These are phyloP conservation scores for Conomelus anceps DNA, from an alignment of 2,888 invertebrate species.

Conservation along the genomic window DNA sequence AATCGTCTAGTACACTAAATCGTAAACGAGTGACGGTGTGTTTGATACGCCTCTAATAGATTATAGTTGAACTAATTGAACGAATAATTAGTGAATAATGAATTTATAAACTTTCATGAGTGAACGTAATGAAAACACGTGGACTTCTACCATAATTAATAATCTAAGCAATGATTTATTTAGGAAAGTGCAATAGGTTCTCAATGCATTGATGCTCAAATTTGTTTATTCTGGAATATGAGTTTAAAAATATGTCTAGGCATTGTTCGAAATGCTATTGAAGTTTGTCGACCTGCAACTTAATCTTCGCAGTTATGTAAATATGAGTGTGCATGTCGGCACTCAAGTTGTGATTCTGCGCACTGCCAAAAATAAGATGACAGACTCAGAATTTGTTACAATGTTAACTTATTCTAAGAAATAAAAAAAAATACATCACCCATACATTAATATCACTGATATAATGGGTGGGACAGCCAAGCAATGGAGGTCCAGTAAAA, in stretches of 20 bases:
- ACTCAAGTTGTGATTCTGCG: too few species aligned
- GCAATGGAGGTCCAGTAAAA: too few species aligned
- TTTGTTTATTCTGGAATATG: not conserved
- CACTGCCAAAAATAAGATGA: too few species aligned
- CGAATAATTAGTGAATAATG: not conserved
- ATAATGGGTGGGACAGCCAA: too few species aligned
- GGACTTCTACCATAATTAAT: not conserved
- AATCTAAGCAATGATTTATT: not conserved
- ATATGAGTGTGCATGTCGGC: too few species aligned
- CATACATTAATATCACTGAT: too few species aligned
- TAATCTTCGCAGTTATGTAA: too few species aligned
- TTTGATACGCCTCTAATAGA: not conserved
- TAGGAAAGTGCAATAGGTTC: not conserved
- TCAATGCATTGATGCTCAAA: not conserved
- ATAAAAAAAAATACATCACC: too few species aligned
- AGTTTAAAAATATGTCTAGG: not conserved
- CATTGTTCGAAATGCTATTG: not conserved
- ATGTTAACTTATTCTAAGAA: too few species aligned
- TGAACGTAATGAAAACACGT: not conserved
- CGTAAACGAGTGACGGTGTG: not conserved
- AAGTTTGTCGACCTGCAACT: not conserved
- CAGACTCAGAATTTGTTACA: too few species aligned
- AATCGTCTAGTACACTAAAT: conserved; percentile 17
- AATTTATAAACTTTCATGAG: not conserved
- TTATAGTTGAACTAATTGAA: not conserved